A percentile compares a stretch with the other conserved stretches of the same genome.
Conservation (phyloP, 2,797 vertebrate genomes). For the Tachyglossus aculeatus region DNA sequence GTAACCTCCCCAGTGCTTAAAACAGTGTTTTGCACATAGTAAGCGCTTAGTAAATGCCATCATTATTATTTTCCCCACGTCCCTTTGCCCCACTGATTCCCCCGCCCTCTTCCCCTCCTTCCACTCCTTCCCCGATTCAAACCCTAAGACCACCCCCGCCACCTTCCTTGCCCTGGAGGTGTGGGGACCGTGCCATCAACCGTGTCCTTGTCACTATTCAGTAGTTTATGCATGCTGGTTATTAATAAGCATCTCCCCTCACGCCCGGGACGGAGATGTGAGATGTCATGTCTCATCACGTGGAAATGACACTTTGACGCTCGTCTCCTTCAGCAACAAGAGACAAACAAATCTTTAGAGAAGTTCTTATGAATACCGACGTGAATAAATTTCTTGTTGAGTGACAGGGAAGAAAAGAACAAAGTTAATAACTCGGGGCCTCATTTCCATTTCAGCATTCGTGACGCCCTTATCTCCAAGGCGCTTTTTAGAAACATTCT, state of each 20-base stretch:
- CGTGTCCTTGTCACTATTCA: conserved; percentile 21
- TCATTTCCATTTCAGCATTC: not conserved
- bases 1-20: too few species aligned
- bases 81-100: too few species aligned
- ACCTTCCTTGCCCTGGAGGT: not conserved
- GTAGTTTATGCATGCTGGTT: conserved; percentile 33
- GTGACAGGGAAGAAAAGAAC: conserved; percentile 39
- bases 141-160: not conserved
- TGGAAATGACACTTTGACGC: conserved; percentile 44
- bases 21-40: too few species aligned
- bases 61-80: too few species aligned
- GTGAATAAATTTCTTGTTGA: conserved; percentile 48
- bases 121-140: not conserved
- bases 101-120: too few species aligned
- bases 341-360: conserved; percentile 25
- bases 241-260: conserved; percentile 41
- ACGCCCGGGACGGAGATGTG: conserved; percentile 25
- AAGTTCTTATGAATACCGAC: conserved; percentile 37
- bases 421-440: conserved; percentile 21
- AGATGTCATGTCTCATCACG: conserved; percentile 48
- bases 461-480: not conserved
- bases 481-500: too few species aligned
- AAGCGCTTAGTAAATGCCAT: too few species aligned
- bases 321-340: conserved; percentile 38
- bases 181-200: too few species aligned